Evolutionary conservation across 2,888 invertebrate genomes (phyloP).

Genomic region (Perizoma flavofasciatum): DNA sequence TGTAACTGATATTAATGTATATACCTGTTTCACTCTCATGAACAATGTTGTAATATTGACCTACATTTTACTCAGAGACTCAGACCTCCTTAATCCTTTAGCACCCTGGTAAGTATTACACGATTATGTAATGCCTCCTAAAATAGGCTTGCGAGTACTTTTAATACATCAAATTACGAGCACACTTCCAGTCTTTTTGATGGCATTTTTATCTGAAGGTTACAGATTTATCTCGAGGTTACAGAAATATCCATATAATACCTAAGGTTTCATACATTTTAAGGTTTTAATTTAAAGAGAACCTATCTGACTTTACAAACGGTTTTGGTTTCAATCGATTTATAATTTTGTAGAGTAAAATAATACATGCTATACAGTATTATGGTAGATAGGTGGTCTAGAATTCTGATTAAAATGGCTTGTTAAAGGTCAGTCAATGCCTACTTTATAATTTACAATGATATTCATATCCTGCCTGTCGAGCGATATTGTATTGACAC

Average conservation of each 20-base stretch:
- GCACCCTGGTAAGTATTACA: conserved; percentile 71
- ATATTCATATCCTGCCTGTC: conserved; percentile 37
- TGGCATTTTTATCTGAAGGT: too few relatives aligned
- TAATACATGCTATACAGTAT: too few relatives aligned
- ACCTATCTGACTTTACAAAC: too few relatives aligned
- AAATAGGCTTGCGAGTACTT: conserved; percentile 37
- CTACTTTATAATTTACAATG: conserved; percentile 21
- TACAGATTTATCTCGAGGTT: too few relatives aligned
- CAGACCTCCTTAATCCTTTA: conserved; percentile 50
- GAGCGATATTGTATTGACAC: conserved; percentile 29
- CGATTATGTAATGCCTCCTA: conserved; percentile 69
- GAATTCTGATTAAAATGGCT: conserved; percentile 18
- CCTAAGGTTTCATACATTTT: too few relatives aligned
- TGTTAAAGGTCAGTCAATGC: conserved; percentile 23
- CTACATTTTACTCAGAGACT: conserved; percentile 38
- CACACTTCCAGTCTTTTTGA: too few relatives aligned
- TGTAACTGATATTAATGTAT: conserved; percentile 8
- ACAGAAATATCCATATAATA: too few relatives aligned
- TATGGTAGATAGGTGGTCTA: conserved; percentile 8
- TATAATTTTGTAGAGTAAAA: too few relatives aligned
- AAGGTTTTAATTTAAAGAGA: too few relatives aligned
- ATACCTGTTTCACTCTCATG: conserved; percentile 45
- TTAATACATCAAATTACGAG: conserved; percentile 2
- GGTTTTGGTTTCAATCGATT: too few relatives aligned
- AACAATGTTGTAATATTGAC: conserved; percentile 46